A percentile compares a stretch with the other conserved stretches of the same genome.
Conservation (phyloP, 92 coral and sea anemone species). For the Epizoanthus scotinus region DNA sequence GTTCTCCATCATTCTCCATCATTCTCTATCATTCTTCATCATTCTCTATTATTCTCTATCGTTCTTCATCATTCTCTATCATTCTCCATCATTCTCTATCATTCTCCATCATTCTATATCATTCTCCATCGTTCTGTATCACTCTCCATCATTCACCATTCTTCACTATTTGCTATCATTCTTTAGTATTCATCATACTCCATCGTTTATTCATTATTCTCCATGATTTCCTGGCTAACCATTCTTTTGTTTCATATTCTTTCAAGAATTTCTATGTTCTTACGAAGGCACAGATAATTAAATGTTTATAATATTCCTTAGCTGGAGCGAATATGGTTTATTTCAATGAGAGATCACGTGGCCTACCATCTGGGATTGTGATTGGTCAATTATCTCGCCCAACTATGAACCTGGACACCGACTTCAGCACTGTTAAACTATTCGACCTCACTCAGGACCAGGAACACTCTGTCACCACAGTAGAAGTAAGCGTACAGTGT, state of each 20-base stretch:
- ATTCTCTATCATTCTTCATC: too few species aligned
- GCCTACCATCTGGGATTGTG: conserved; percentile 80
- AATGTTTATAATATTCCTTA: not conserved
- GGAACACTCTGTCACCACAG: conserved; percentile 53
- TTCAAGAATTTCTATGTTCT: not conserved
- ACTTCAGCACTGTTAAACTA: conserved; percentile 65
- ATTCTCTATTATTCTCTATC: too few species aligned
- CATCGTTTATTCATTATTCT: not conserved
- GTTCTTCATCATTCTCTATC: not conserved
- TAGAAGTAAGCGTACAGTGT: conserved; percentile 63
- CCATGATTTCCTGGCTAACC: not conserved
- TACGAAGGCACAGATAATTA: not conserved
- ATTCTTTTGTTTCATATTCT: not conserved
- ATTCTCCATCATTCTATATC: not conserved
- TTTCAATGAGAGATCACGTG: conserved; percentile 81
- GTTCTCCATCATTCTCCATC: too few species aligned
- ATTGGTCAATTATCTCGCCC: conserved; percentile 74
- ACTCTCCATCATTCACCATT: not conserved
- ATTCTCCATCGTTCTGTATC: not conserved
- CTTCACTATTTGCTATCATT: not conserved
- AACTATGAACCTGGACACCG: conserved; percentile 57
- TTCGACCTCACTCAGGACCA: conserved; percentile 52
- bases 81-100: not conserved
- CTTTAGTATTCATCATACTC: not conserved
- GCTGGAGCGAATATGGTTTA: conserved; percentile 75